Conservation (phyloP, 2,888 invertebrate genomes). For the Cheilosia urbana region DNA sequence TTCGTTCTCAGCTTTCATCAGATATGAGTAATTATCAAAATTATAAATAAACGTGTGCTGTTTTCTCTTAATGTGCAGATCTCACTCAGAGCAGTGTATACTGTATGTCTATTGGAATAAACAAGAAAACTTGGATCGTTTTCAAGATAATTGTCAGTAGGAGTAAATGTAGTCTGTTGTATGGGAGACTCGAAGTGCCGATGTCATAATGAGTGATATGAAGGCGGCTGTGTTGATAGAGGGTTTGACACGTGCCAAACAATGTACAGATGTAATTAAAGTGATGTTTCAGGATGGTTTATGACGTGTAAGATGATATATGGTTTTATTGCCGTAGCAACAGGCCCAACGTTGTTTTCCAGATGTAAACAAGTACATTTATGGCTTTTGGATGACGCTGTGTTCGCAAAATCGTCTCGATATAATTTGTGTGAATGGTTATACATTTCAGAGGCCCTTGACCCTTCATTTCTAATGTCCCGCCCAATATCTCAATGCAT, state of each 20-base stretch:
- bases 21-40: slow-evolving; percentile 19
- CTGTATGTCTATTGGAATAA: background rate
- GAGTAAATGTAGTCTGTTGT: background rate
- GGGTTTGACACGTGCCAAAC: slow-evolving; percentile 16
- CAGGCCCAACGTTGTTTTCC: too few species aligned
- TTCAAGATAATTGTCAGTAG: slow-evolving; percentile 27
- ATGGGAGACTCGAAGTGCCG: background rate
- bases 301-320: too few species aligned
- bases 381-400: too few species aligned
- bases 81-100: background rate
- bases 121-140: slow-evolving; percentile 25
- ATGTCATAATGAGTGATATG: slow-evolving; percentile 11
- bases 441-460: too few species aligned
- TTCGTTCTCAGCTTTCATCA: slow-evolving; percentile 21
- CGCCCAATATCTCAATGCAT: too few species aligned
- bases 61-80: slow-evolving; percentile 3
- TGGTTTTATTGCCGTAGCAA: too few species aligned
- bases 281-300: too few species aligned
- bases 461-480: too few species aligned
- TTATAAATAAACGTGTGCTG: slow-evolving; percentile 33
- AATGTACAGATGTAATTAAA: too few species aligned
- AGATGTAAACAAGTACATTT: too few species aligned
- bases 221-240: background rate
- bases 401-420: too few species aligned
- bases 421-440: too few species aligned